phyloP scores from a whole-genome alignment of 30 jellyfish, hydroid and myxozoan species.

The Phacellophora camtschatica region DNA sequence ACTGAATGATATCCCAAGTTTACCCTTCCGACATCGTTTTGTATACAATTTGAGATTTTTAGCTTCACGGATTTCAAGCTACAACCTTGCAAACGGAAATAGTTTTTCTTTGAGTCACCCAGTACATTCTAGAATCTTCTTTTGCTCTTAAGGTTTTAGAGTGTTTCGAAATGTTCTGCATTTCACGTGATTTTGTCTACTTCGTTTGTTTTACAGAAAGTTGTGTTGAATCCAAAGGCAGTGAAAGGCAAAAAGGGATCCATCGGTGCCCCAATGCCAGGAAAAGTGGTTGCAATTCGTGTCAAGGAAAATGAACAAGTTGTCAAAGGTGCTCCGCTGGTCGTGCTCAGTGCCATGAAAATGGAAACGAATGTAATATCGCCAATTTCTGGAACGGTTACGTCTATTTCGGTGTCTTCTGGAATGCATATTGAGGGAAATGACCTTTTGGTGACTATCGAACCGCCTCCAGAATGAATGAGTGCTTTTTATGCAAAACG shows the following conservation, averaged over 20 bases:
- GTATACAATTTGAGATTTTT: too few species aligned
- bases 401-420: constrained; percentile 64
- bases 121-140: too few species aligned
- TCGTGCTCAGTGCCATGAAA: constrained; percentile 97
- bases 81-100: too few species aligned
- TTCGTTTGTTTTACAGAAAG: constrained; percentile 61
- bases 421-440: constrained; percentile 88
- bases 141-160: too few species aligned
- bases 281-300: constrained; percentile 92
- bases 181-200: too few species aligned
- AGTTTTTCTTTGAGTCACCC: too few species aligned
- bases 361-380: constrained; percentile 99
- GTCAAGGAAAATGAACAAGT: constrained; percentile 94
- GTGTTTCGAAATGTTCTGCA: too few species aligned
- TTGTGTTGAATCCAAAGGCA: constrained; percentile 94
- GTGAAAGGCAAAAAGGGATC: constrained; percentile 90
- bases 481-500: background rate
- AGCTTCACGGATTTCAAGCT: too few species aligned
- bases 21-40: too few species aligned
- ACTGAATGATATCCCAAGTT: too few species aligned
- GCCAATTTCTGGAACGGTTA: constrained; percentile 88
- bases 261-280: constrained; percentile 99
- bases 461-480: constrained; percentile 72
- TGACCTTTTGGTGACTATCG: constrained; percentile 86
- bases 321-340: constrained; percentile 88